Base-by-base conservation (phyloP, 2,797 vertebrate species). In the Anguilla anguilla region DNA sequence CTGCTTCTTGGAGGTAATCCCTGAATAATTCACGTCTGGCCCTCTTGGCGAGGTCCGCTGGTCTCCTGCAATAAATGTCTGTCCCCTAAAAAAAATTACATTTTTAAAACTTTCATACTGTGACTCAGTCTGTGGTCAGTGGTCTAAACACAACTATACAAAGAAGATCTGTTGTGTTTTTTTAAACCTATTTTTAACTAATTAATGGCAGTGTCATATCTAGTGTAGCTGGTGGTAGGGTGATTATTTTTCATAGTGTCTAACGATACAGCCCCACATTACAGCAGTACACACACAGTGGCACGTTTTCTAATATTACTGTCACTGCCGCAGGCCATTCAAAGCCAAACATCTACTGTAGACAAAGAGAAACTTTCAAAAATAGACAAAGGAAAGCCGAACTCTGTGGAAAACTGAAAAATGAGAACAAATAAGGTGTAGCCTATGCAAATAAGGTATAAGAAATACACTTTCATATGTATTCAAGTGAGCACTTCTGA, bases 1-100 rank as follows among this genome's bases (percentile, higher is more conserved):
- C 13, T 25, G 4, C 17, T 69, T 59, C 17, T 17, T 3, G 53
- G 43, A 79, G 46, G 28, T 31, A 28, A 55, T 7, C 64, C 86
- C 74, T 81, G 74, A 86, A 81, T 79, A 81, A 86, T 81, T 82
- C 51, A 81, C 61, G 22, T 9, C 17, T 25, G 31, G 39, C 17
- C 31, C 51, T 39, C 53, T 81, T 61, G 81, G 31, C 19, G 17
- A 74, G 43, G 28, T 74, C 74, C 43, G 55, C 55, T 13, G n/a
- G 49, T 86, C 35, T n/a, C n/a, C 25, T 9, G 10, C 35, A 31
- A n/a, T 67, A 67, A 67, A n/a, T 67, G 61, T 6, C 61, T 25
- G 19, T 25, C 22, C 25, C 6, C 22, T 67, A 67, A 67, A 67
- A 67, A 19, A 67, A 3, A n/a, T n/a, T 67, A 17, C 2, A 67